A percentile compares a stretch with the other conserved stretches of the same genome.
phyloP scores from a whole-genome alignment of 1,140 invertebrate species.

The Drosophila orena region DNA sequence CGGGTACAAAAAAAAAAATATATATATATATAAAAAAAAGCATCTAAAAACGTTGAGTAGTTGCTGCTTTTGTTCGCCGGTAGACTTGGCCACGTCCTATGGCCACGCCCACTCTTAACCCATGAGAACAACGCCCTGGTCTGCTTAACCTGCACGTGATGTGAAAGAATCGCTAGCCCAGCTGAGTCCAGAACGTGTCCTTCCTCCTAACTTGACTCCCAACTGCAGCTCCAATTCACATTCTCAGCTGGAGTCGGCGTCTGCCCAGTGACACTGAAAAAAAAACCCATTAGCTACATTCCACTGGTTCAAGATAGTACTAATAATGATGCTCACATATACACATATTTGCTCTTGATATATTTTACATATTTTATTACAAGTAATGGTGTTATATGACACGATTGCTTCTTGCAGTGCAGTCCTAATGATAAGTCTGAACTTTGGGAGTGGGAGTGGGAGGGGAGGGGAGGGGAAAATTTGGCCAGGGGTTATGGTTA shows the following conservation, averaged over 20 bases:
- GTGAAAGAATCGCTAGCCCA: conserved; percentile 41
- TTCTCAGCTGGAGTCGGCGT: conserved; percentile 26
- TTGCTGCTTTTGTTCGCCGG: conserved; percentile 56
- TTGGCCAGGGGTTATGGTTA: conserved; percentile 16
- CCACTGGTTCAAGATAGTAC: no score
- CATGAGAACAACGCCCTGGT: neutral
- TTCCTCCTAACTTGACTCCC: neutral
- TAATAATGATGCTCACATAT: no score
- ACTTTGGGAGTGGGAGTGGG: conserved; percentile 1
- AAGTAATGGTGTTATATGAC: no score
- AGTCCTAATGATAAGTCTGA: conserved; percentile 19
- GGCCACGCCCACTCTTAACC: conserved; percentile 33
- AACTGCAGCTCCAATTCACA: conserved; percentile 19
- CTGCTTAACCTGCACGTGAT: conserved; percentile 68
- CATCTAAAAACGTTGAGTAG: conserved; percentile 26
- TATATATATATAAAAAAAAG: no score
- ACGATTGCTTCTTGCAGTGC: conserved; percentile 1
- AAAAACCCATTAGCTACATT: conserved; percentile 1
- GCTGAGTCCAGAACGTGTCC: conserved; percentile 32
- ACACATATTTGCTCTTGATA: no score
- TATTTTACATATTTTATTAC: no score
- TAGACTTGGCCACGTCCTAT: conserved; percentile 71
- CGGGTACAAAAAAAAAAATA: conserved; percentile 23
- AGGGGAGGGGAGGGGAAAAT: neutral
- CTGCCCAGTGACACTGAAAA: neutral